Percentiles rank a stretch among this genome's conserved stretches.
These are phyloP conservation scores for Priocnemis perturbator DNA, from an alignment of 2,888 invertebrate species.

Conservation along the genomic window DNA sequence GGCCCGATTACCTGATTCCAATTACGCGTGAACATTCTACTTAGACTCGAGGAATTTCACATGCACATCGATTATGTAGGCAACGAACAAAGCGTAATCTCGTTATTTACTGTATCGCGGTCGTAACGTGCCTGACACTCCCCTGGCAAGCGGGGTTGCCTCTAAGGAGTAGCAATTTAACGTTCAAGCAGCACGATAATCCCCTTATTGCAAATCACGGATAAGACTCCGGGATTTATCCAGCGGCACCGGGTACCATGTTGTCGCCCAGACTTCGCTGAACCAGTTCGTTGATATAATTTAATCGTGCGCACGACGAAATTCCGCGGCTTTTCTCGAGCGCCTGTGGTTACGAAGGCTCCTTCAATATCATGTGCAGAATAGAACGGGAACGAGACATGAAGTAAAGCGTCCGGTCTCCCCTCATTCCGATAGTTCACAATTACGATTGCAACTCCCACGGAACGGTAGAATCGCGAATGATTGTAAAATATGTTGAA, in stretches of 20 bases:
- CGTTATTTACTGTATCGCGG: constrained; percentile 11
- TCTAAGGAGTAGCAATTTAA: constrained; percentile 28
- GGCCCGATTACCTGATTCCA: constrained; percentile 28
- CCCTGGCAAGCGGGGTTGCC: neutral
- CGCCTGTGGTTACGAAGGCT: too few relatives aligned
- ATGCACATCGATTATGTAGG: constrained; percentile 12
- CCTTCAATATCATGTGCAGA: too few relatives aligned
- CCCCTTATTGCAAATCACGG: constrained; percentile 37
- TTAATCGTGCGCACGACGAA: neutral
- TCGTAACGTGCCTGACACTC: constrained; percentile 1
- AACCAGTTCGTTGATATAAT: constrained; percentile 5
- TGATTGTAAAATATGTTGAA: too few relatives aligned
- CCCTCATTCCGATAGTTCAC: too few relatives aligned
- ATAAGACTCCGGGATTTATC: constrained; percentile 44
- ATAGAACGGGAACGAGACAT: too few relatives aligned
- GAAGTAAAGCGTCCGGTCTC: too few relatives aligned
- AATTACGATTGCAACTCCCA: too few relatives aligned
- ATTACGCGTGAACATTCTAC: constrained; percentile 32
- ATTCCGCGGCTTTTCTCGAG: neutral
- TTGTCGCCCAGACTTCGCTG: neutral
- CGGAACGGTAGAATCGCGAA: too few relatives aligned
- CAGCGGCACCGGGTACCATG: neutral
- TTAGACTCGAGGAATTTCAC: constrained; percentile 6
- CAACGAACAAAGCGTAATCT: constrained; percentile 26
- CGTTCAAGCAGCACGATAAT: constrained; percentile 36